Conservation (phyloP, 92 coral and sea anemone genomes). For the Palythoa grandis region DNA sequence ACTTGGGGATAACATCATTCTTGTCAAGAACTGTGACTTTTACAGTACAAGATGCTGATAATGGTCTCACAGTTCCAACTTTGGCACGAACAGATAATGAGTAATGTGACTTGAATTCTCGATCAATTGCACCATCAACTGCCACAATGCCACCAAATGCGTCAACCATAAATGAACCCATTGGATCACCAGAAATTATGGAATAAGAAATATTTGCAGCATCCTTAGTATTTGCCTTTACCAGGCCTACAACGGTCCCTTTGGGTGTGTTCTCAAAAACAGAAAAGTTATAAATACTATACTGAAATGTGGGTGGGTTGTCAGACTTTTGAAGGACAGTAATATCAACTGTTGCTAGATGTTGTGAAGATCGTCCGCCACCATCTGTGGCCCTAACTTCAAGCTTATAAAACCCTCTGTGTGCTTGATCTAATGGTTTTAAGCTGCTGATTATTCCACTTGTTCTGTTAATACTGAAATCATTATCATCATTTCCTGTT, state of each 20-base stretch:
- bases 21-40: conserved; percentile 77
- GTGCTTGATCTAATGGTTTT: conserved; percentile 59
- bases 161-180: conserved; percentile 70
- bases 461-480: conserved; percentile 60
- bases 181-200: conserved; percentile 88
- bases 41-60: conserved; percentile 76
- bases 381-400: conserved; percentile 81
- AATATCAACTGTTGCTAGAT: conserved; percentile 75
- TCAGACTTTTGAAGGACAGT: conserved; percentile 82
- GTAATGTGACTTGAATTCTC: conserved; percentile 72
- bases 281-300: conserved; percentile 71
- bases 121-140: conserved; percentile 76
- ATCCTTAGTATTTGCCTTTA: conserved; percentile 77
- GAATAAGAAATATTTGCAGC: conserved; percentile 64
- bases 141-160: conserved; percentile 89
- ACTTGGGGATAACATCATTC: conserved; percentile 87
- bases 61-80: conserved; percentile 66
- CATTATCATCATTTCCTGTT: conserved; percentile 55
- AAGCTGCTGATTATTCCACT: conserved; percentile 68
- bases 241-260: conserved; percentile 85
- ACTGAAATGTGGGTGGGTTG: conserved; percentile 79
- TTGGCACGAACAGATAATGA: conserved; percentile 73
- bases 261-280: conserved; percentile 89
- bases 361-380: conserved; percentile 70
- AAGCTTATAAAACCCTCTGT: conserved; percentile 67